A percentile compares a stretch with the other conserved stretches of the same genome.
Evolutionary conservation across 2,113 vertebrate genomes (phyloP).

Genomic region (Plectropomus leopardus): DNA sequence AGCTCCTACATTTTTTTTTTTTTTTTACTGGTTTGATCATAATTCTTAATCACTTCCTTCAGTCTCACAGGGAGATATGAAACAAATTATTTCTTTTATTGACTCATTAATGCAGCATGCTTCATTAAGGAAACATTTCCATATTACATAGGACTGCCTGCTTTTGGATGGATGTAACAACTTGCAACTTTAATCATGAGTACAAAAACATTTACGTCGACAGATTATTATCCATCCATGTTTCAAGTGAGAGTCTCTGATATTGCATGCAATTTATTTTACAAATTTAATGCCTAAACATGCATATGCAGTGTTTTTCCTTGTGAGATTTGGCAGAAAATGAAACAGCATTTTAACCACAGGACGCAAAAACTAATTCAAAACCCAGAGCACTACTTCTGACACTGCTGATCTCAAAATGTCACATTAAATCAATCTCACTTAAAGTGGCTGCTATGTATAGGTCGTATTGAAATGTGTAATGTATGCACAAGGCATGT

Average conservation of each 20-base stretch:
- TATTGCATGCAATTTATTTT: not conserved
- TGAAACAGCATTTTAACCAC: slow-evolving; percentile 6
- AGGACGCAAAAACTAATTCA: slow-evolving; percentile 6
- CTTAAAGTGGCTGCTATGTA: slow-evolving; percentile 36
- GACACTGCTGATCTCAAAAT: slow-evolving; percentile 63
- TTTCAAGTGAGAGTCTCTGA: not conserved
- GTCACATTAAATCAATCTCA: slow-evolving; percentile 62
- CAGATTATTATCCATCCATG: not conserved
- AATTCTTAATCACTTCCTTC: slow-evolving; percentile 2
- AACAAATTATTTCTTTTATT: not conserved
- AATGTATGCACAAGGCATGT: slow-evolving; percentile 13
- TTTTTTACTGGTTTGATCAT: not conserved
- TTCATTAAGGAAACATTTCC: not conserved
- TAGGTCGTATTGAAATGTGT: slow-evolving; percentile 41
- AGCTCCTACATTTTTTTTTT: not conserved
- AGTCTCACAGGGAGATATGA: not conserved
- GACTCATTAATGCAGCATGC: not conserved
- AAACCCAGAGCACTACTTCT: slow-evolving; percentile 22
- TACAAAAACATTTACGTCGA: not conserved
- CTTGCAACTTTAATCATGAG: not conserved
- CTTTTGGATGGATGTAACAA: not conserved
- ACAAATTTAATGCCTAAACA: not conserved
- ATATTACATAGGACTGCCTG: not conserved
- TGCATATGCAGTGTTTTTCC: not conserved
- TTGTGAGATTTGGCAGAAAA: not conserved